Percentiles rank a stretch among this genome's conserved stretches.
Evolutionary conservation across 2,113 vertebrate genomes (phyloP).

Genomic region (Syngnathoides biaculeatus): DNA sequence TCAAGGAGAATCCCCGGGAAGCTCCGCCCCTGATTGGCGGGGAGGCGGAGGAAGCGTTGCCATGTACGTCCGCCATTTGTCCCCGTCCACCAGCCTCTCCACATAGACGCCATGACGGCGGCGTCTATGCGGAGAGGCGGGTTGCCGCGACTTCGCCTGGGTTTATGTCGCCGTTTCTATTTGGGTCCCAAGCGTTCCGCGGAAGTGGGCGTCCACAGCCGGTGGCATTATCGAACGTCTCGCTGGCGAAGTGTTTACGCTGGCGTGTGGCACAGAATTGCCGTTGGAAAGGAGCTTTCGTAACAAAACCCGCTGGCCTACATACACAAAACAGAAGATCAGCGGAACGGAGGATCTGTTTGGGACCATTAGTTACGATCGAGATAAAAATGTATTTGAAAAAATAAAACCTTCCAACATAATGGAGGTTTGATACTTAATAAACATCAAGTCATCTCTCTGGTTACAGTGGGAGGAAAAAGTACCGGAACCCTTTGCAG

Average conservation of each 20-base stretch:
- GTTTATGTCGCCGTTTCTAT: background rate
- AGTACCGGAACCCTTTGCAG: too few species aligned
- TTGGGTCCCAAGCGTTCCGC: background rate
- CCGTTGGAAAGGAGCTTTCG: background rate
- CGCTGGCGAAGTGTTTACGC: background rate
- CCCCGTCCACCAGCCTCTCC: too few species aligned
- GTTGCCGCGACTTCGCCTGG: background rate
- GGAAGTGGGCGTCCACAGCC: background rate
- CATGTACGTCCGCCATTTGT: constrained; percentile 64
- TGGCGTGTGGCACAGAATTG: background rate
- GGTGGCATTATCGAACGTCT: background rate
- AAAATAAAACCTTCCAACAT: background rate
- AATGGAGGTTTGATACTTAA: background rate
- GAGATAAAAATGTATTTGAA: background rate
- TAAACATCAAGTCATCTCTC: background rate
- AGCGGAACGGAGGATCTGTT: background rate
- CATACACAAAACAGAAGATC: background rate
- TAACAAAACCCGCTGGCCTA: background rate
- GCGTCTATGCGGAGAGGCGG: background rate
- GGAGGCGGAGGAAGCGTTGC: constrained; percentile 65
- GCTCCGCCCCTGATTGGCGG: constrained; percentile 65
- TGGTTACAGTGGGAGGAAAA: too few species aligned
- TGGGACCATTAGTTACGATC: background rate
- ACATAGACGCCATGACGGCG: background rate
- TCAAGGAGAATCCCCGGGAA: constrained; percentile 67